Evolutionary conservation across 2,888 invertebrate species (phyloP).

Genomic region (Agrochola lychnidis): DNA sequence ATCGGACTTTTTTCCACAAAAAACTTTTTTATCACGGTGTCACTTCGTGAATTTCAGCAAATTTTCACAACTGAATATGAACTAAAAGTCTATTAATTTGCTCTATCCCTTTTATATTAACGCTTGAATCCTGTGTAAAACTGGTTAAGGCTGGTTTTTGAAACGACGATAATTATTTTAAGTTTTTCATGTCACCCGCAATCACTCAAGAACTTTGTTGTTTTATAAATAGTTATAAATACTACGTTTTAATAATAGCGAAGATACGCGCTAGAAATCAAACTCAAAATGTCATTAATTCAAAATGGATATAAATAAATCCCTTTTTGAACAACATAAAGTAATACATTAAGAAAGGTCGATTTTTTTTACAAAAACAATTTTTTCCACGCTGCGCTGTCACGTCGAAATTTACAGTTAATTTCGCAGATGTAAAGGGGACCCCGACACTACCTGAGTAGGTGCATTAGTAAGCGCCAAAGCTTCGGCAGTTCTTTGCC

Average conservation of each 20-base stretch:
- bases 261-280: not conserved
- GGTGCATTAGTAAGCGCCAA: constrained; percentile 23
- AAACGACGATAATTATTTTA: not conserved
- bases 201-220: not conserved
- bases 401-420: not conserved
- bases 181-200: not conserved
- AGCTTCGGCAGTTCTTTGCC: constrained; percentile 10
- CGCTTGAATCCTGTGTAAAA: not conserved
- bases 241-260: not conserved
- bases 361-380: not conserved
- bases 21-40: not conserved
- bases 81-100: not conserved
- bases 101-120: not conserved
- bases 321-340: not conserved
- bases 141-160: not conserved
- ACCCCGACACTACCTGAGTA: not conserved
- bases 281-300: not conserved
- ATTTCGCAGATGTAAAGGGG: not conserved
- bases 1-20: not conserved
- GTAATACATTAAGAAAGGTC: too few relatives aligned
- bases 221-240: not conserved
- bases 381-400: too few relatives aligned
- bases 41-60: not conserved
- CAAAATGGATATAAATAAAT: not conserved
- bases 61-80: not conserved